A percentile compares a stretch with the other conserved stretches of the same genome.
Evolutionary conservation across 2,888 invertebrate species (phyloP).

Genomic region (Drosophila cracens): DNA sequence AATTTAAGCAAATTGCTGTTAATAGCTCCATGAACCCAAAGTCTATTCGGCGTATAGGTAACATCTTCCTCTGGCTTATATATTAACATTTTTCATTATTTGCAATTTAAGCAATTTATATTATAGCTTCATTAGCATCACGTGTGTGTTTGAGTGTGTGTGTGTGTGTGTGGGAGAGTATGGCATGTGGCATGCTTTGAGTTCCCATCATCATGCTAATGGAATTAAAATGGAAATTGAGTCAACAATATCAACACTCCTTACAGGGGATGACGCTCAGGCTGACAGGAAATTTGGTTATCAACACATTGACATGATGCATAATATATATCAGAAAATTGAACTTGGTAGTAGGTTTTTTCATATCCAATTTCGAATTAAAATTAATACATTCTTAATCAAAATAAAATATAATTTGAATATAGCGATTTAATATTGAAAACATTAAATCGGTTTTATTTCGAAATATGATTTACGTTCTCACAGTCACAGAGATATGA

Average conservation of each 20-base stretch:
- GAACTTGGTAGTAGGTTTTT: background rate
- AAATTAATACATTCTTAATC: background rate
- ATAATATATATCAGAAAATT: constrained; percentile 10
- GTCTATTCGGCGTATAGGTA: constrained; percentile 37
- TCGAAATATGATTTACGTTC: constrained; percentile 7
- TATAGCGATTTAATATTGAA: constrained; percentile 18
- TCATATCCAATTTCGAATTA: constrained; percentile 24
- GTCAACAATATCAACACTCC: constrained; percentile 63
- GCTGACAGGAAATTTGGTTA: constrained; percentile 42
- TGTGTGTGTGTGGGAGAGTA: constrained; percentile 2
- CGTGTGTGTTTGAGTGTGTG: constrained; percentile 25
- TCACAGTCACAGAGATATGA: constrained; percentile 4
- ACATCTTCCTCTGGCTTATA: constrained; percentile 44
- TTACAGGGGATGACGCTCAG: constrained; percentile 2
- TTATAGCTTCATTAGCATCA: constrained; percentile 75
- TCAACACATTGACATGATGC: constrained; percentile 34
- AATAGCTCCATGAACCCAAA: constrained; percentile 41
- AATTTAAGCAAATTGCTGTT: constrained; percentile 58
- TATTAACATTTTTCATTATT: constrained; percentile 75
- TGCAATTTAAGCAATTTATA: constrained; percentile 77
- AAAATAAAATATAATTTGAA: background rate
- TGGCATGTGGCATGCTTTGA: constrained; percentile 49
- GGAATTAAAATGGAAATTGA: constrained; percentile 76
- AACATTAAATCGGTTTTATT: background rate
- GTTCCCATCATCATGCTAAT: constrained; percentile 69